Base-by-base conservation (phyloP, 2,888 invertebrate genomes). In the Agonopterix heracliana region DNA sequence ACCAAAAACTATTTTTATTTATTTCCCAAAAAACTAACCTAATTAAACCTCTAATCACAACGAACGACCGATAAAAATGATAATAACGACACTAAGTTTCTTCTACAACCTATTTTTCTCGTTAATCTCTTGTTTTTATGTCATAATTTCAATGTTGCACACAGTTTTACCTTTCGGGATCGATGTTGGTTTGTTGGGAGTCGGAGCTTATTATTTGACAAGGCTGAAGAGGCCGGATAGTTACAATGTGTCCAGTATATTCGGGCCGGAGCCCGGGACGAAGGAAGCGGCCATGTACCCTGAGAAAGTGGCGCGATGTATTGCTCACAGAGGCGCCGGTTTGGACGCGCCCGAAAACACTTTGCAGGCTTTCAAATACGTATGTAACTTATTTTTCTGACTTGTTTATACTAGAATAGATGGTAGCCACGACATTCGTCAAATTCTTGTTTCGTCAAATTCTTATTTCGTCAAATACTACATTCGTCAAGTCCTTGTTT, bases 341-440 rank as follows among this genome's bases (percentile, higher is more conserved):
- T 79, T 92, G 42, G 95, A 95, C 79, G 95, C 93, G 3, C 95
- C 95, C 0, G 95, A 95, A 78, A 95, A 95, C 74, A 95, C 93
- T 55, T 70, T 95, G 55, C 90, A 90, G 48, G 95, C 95, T 1
- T 92, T 95, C 61, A 90, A 90, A 81, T 89, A 91, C 77, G 93
- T 93, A 72, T 86, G 89, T 84, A 54, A 26, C 26, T 26, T 26
- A 52, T 12, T 46, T 11, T 40, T 14, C 9, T 36, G 26, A 34
- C 9, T 12, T 26, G 26, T 26, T 12, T 47, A 7, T 5, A 26
- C 26, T 26, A 26, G 26, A 5, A 26, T 26, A 26, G 5, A 26
- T 26, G 1, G n/a, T n/a, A n/a, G n/a, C n/a, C n/a, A n/a, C n/a
- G n/a, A n/a, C n/a, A n/a, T n/a, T n/a, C n/a, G n/a, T n/a, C n/a